A percentile compares a stretch with the other conserved stretches of the same genome.
Evolutionary conservation across 2,888 invertebrate species (phyloP).

Genomic region (Pseudeuparius sepicola): DNA sequence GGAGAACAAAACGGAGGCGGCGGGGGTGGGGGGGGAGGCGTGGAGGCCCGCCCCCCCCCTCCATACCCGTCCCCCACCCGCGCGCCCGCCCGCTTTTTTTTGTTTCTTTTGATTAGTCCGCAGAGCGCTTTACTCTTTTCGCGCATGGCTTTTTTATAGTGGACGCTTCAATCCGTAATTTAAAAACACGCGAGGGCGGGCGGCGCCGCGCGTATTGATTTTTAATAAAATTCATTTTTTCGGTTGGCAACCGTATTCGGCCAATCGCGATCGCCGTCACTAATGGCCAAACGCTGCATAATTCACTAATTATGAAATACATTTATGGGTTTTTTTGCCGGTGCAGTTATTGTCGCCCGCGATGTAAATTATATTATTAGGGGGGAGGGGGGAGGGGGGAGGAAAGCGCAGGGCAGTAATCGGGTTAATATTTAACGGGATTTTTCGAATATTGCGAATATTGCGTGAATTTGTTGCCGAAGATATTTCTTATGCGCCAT

Average conservation of each 20-base stretch:
- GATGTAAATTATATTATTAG: constrained; percentile 31
- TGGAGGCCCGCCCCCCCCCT: constrained; percentile 21
- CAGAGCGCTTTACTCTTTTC: constrained; percentile 40
- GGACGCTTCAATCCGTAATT: constrained; percentile 41
- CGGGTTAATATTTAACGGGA: constrained; percentile 27
- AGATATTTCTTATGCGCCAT: too few relatives aligned
- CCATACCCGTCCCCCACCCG: constrained; percentile 14
- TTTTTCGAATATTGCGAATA: constrained; percentile 18
- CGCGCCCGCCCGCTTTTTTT: constrained; percentile 1
- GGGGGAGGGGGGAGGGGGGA: constrained; percentile 17
- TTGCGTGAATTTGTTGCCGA: too few relatives aligned
- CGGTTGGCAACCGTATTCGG: constrained; percentile 38
- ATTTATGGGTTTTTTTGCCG: constrained; percentile 36
- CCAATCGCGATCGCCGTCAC: constrained; percentile 39
- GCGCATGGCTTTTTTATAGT: constrained; percentile 41
- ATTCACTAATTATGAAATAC: constrained; percentile 41
- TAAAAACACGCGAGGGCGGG: constrained; percentile 41
- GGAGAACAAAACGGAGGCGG: constrained; percentile 39
- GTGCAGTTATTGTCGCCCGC: constrained; percentile 25
- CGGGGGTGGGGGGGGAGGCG: too few relatives aligned
- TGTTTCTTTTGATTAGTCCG: constrained; percentile 42
- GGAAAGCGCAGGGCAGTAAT: too few relatives aligned
- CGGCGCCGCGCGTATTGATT: constrained; percentile 41
- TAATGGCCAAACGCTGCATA: constrained; percentile 40
- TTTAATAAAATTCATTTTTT: constrained; percentile 43